phyloP scores from a whole-genome alignment of 2,888 invertebrate genomes.

The Rosalia funebris region DNA sequence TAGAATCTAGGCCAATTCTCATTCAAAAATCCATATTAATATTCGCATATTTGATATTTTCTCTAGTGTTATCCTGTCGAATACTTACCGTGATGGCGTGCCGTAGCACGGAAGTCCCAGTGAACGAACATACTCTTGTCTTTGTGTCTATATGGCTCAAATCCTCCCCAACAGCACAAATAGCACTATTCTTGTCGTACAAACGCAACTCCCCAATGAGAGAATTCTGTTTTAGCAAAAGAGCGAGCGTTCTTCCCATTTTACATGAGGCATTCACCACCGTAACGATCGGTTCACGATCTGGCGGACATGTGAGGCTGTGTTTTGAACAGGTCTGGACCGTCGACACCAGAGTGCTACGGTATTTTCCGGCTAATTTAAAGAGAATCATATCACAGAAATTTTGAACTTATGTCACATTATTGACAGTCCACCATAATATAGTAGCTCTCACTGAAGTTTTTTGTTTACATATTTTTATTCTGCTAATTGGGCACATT shows the following conservation, averaged over 20 bases:
- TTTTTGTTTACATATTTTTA: too few species aligned
- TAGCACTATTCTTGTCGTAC: slow-evolving; percentile 51
- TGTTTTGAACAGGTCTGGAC: slow-evolving; percentile 3
- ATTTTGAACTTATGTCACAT: slow-evolving; percentile 15
- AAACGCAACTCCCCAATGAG: slow-evolving; percentile 56
- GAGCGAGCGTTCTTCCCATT: slow-evolving; percentile 49
- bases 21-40: too few species aligned
- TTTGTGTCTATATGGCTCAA: slow-evolving; percentile 59
- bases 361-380: neutral
- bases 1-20: too few species aligned
- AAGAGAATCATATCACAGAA: slow-evolving; percentile 24
- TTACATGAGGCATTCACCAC: slow-evolving; percentile 43
- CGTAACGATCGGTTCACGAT: slow-evolving; percentile 40
- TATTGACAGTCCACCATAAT: neutral
- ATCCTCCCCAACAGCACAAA: slow-evolving; percentile 54
- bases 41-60: too few species aligned
- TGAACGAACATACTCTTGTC: slow-evolving; percentile 52
- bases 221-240: slow-evolving; percentile 57
- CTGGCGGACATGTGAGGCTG: slow-evolving; percentile 1
- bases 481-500: too few species aligned
- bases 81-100: slow-evolving; percentile 55
- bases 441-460: neutral
- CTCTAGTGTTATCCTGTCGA: too few species aligned
- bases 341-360: neutral
- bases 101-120: slow-evolving; percentile 52